Base-by-base conservation (phyloP, 2,113 vertebrate genomes). In the Indicator maculatus region DNA sequence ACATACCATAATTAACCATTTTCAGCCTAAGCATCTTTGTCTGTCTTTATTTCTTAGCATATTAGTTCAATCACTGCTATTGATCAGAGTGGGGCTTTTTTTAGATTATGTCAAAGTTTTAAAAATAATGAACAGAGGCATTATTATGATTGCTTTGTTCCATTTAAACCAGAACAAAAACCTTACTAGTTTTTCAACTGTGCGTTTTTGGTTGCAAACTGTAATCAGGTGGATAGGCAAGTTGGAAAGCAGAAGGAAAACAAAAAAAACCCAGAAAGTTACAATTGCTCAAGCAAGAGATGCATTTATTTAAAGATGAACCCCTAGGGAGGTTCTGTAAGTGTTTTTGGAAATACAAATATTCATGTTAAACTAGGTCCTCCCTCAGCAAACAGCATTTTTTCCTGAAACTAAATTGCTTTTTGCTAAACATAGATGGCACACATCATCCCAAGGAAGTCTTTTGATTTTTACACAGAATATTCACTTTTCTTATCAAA, bases 151-250 rank as follows among this genome's bases (percentile, higher is more conserved):
- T 44, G 12, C 1, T 67, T 84, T 63, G 16, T 52, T 78, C 31
- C 14, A 24, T 18, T 26, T 61, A 27, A 66, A 82, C 26, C 4
- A 38, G 7, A 36, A 44, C 41, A 44, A 75, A 56, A 53, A 60
- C 45, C 14, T 30, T 45, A 17, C 3, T 18, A 3, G 2, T n/a
- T 91, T 69, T 31, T 88, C 21, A 70, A 50, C 18, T 90, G 11
- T 65, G 39, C 11, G 61, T 83, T 83, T 86, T 92, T 90, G 89
- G 79, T 94, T 53, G 50, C 27, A n/a, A 92, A 70, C 21, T n/a
- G 8, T 16, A 77, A 70, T 64, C 93, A 93, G 86, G 80, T 94
- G 79, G 76, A 73, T 50, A 90, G 56, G 41, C 60, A 79, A 95
- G 79, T 45, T 95, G 86, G 93, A 88, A 88, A 86, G 19, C 79